Base-by-base conservation (phyloP, 2,888 invertebrate species). In the Spilosoma lubricipeda region DNA sequence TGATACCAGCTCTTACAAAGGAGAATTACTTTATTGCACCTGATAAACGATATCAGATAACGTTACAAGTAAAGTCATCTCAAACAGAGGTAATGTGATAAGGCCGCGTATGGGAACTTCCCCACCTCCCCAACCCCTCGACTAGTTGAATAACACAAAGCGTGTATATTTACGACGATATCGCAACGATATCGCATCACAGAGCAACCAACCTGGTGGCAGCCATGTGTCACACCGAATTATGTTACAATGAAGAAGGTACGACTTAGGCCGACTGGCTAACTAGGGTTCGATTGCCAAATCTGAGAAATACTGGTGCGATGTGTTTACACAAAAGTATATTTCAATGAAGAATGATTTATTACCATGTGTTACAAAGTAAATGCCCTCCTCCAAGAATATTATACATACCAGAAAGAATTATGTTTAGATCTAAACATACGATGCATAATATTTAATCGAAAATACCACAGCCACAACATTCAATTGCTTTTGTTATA, bases 181-280 rank as follows among this genome's bases (percentile, higher is more conserved):
- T 87, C 87, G 83, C 81, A 75, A 82, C 83, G 83, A 81, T 87
- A 89, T 87, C 89, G 85, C 84, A 82, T 88, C 86, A 82, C 83
- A 82, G 79, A 80, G 81, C 82, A 83, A 78, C 77, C 78, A 77
- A 82, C 81, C 80, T 73, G 59, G 74, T 20, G 48, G 65, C 15
- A 63, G 74, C 76, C 30, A 66, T 52, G 48, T 15, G 13, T 82
- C 78, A 85, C 82, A 85, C 85, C 77, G 73, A n/a, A 33, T 11
- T 45, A 27, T 7, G 18, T 36, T 36, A 23, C 33, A 36, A 33
- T 36, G 11, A 8, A 5, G n/a, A 9, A 45, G 20, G 7, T 20
- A 52, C 52, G 8, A 18, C 52, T 52, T 23, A 52, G 23, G 23
- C 52, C 8, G 2, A 9, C 15, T 52, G 23, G 52, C 4, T 48